Conservation (phyloP, 2,113 vertebrate genomes). For the Anolis sagrei region DNA sequence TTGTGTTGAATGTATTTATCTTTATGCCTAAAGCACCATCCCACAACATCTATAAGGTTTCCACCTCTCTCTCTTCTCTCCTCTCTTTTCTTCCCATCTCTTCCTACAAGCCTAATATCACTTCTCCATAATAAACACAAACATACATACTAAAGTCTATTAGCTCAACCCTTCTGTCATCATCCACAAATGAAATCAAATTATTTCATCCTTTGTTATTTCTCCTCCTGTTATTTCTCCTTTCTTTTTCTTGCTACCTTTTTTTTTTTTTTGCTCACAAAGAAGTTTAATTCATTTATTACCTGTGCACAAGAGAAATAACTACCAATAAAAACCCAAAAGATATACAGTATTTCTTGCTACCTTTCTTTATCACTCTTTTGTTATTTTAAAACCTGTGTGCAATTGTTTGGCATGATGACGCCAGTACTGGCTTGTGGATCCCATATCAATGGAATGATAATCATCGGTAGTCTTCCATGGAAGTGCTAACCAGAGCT, state of each 20-base stretch:
- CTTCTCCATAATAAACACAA: too few relatives aligned
- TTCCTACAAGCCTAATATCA: background rate
- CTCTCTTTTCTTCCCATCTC: background rate
- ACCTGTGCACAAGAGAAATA: slow-evolving; percentile 79
- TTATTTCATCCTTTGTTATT: background rate
- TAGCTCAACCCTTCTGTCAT: background rate
- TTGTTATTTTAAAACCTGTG: background rate
- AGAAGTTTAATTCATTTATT: slow-evolving; percentile 78
- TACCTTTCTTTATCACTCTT: too few relatives aligned
- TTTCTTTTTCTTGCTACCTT: too few relatives aligned
- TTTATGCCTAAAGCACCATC: background rate
- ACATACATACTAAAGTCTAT: background rate
- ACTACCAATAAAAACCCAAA: slow-evolving; percentile 75
- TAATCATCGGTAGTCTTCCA: too few relatives aligned
- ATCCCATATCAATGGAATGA: too few relatives aligned
- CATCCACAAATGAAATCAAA: background rate
- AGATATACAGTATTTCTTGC: slow-evolving; percentile 76
- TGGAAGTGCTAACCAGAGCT: too few relatives aligned
- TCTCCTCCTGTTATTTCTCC: background rate
- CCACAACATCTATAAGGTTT: too few relatives aligned
- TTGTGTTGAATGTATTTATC: slow-evolving; percentile 29
- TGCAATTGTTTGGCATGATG: too few relatives aligned
- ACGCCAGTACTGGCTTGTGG: too few relatives aligned
- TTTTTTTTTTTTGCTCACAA: slow-evolving; percentile 69
- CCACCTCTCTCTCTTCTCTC: background rate